Base-by-base conservation (phyloP, 1,140 invertebrate genomes). In the Pomacea maculata region DNA sequence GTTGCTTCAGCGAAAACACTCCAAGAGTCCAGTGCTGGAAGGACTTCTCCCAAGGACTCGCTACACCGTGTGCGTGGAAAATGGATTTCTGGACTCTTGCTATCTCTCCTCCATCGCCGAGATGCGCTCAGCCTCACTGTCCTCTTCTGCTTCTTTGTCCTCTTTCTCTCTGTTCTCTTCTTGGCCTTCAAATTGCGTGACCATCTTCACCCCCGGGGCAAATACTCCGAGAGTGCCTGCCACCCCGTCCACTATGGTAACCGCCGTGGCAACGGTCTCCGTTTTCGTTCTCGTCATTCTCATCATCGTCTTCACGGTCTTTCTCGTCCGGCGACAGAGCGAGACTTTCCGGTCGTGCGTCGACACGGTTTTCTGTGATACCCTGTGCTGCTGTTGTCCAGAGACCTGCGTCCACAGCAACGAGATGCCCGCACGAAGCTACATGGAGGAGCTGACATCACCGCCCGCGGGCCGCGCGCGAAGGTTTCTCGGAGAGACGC, bases 31-130 rank as follows among this genome's bases (percentile, higher is more conserved):
- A 6, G 52, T 29, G 14, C 19, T 78, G 17, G 45, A 45, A 21
- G 77, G 77, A 25, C 67, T 78, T 14, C 55, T 67, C 14, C 77
- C 77, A 12, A 7, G 65, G 14, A 78, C 77, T 34, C 77, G 77
- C 52, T 78, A 78, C 77, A 78, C 77, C 34, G n/a, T 78, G 10
- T 78, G 77, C n/a, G 77, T 78, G 19, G 77, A 78, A 25, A 78
- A 71, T 65, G 77, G 77, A 15, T 52, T 70, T 65, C 65, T 78
- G 34, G 77, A 78, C 77, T 78, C 77, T 21, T 78, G 77, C 57
- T 64, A 67, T 21, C 77, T 78, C 10, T 70, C 77, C 8, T 78
- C 77, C 52, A 57, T 78, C 77, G 29, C 67, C 52, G 77, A 78
- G 57, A 61, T 11, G 11, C 57, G 57, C 11, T 61, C 57, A 61